These are phyloP conservation scores for Sinosuthora webbiana DNA, from an alignment of 2,113 vertebrate species.

Conservation along the genomic window DNA sequence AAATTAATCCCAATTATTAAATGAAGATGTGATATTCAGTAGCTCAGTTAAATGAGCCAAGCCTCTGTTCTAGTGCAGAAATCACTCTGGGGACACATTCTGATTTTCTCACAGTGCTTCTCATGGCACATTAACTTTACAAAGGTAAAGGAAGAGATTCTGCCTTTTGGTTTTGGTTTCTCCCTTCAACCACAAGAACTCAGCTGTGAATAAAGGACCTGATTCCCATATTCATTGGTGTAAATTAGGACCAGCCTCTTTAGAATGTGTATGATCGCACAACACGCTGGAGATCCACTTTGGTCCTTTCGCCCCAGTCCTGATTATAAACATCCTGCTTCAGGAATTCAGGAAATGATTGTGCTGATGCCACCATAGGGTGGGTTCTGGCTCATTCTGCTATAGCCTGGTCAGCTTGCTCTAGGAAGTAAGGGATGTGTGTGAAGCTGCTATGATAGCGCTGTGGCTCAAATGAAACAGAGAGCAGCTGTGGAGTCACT, in stretches of 20 bases:
- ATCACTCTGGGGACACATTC: not conserved
- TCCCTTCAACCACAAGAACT: not conserved
- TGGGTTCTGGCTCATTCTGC: not conserved
- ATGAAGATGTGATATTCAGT: not conserved
- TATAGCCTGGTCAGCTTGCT: not conserved
- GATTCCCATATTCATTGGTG: not conserved
- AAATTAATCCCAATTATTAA: conserved; percentile 14
- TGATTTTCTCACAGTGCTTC: not conserved
- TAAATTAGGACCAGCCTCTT: not conserved
- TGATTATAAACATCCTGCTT: not conserved
- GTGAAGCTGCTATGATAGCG: not conserved
- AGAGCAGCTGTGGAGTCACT: not conserved
- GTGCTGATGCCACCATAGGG: not conserved
- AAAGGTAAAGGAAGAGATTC: not conserved
- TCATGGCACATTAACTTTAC: not conserved
- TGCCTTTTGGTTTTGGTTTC: not conserved
- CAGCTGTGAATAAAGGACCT: not conserved
- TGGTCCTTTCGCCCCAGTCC: not conserved
- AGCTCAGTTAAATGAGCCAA: not conserved
- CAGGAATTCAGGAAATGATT: not conserved
- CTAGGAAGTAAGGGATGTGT: not conserved
- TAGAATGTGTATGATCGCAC: rapidly evolving
- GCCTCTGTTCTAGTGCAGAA: not conserved
- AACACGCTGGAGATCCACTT: not conserved
- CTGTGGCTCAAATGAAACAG: not conserved